phyloP scores from a whole-genome alignment of 1,140 invertebrate species.

The Pentalonia nigronervosa region DNA sequence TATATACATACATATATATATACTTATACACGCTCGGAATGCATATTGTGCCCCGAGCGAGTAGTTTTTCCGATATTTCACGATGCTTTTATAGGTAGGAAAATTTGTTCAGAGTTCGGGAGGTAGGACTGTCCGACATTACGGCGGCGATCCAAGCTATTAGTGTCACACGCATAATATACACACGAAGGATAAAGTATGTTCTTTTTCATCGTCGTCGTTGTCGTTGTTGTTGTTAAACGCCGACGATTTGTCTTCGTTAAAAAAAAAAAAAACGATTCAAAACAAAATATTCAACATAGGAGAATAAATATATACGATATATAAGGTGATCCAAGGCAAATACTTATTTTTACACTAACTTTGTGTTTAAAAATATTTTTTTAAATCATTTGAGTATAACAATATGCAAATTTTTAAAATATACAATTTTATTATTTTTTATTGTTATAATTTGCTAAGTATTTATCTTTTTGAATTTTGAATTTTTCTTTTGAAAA shows the following conservation, averaged over 20 bases:
- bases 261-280: neutral
- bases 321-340: neutral
- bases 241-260: neutral
- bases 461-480: too few species aligned
- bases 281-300: neutral
- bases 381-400: neutral
- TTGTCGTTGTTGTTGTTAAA: neutral
- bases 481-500: too few species aligned
- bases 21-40: neutral
- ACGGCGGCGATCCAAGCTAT: neutral
- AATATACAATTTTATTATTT: too few species aligned
- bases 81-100: neutral
- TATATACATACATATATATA: neutral
- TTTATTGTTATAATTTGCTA: too few species aligned
- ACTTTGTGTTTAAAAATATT: neutral
- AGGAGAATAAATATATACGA: neutral
- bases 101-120: neutral
- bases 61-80: neutral
- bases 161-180: neutral
- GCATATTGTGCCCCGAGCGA: neutral
- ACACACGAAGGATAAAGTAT: neutral
- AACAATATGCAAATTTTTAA: neutral
- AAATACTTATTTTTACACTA: neutral
- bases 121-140: neutral
- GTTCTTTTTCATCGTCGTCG: slow-evolving; percentile 1